Evolutionary conservation across 2,888 invertebrate species (phyloP), one percentile per base, ranked within the genome.

Genomic region (Alloscopus bannaensis): DNA sequence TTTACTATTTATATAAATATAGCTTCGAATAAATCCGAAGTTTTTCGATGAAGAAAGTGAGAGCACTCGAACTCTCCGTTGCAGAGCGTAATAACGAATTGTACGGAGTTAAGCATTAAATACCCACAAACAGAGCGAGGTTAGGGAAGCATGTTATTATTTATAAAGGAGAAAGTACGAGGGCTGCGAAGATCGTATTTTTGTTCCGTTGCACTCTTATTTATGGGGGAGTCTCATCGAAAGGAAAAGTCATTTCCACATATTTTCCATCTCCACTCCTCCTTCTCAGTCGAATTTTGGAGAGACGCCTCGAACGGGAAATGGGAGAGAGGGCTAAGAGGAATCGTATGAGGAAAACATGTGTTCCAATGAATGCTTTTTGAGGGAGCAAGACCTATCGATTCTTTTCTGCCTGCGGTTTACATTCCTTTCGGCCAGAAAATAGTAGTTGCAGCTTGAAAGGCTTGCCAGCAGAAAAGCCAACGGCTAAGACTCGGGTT

Each of bases 241-340:
- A 16, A 47, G n/a, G n/a, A 50, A 65, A 65, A 65, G 47, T 65
- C 50, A 50, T 50, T 65, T 65, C 29, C 65, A 65, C 65, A 50
- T 50, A 18, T 65, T 31, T 50, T 50, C 60, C 26, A 22, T 57
- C 0, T 22, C n/a, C n/a, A n/a, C 24, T 55, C 8, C 6, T 31
- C 20, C 26, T 26, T 55, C n/a, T 62, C 40, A 1, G 13, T 20
- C 47, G 13, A 36, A 47, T 29, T 11, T 4, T 24, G 8, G 8
- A 8, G 28, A 29, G 11, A 18, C n/a, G 4, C 59, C 16, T 16
- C 22, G 18, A 28, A 36, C n/a, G n/a, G n/a, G n/a, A 13, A 36
- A 8, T 13, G 13, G 36, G 13, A 36, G 36, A 36, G 36, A 13
- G 36, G 36, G 13, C 13, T 8, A 36, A 13, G 13, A 36, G 13